These are phyloP conservation scores for Oxyura jamaicensis DNA, from an alignment of 2,113 vertebrate genomes.

Conservation along the genomic window DNA sequence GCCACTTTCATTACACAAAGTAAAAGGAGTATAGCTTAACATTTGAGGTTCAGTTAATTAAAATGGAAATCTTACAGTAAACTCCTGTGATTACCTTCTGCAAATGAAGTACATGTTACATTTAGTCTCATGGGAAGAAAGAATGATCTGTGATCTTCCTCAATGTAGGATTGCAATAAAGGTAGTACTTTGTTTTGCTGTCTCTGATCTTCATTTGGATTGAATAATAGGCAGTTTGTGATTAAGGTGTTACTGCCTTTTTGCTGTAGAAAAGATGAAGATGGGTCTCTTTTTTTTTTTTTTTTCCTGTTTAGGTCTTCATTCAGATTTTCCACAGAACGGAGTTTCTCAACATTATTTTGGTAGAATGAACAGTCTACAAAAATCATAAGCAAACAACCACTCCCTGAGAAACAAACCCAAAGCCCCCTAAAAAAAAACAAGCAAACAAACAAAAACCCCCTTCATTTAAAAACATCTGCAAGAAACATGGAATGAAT, in stretches of 20 bases:
- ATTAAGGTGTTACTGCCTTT: not conserved
- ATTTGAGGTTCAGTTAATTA: not conserved
- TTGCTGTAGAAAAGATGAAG: not conserved
- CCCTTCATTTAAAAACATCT: slow-evolving; percentile 11
- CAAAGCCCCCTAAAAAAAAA: not conserved
- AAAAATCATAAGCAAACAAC: not conserved
- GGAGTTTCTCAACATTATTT: not conserved
- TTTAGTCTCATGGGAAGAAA: not conserved
- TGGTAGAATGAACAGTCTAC: not conserved
- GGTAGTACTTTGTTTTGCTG: not conserved
- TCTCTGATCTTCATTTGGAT: not conserved
- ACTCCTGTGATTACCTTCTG: not conserved
- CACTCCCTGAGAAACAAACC: not conserved
- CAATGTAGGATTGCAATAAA: not conserved
- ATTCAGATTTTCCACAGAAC: not conserved
- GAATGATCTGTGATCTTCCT: not conserved
- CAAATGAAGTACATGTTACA: not conserved
- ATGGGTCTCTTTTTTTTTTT: not conserved
- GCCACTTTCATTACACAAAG: not conserved
- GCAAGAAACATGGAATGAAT: slow-evolving; percentile 24
- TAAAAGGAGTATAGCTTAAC: not conserved
- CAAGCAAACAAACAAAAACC: not conserved
- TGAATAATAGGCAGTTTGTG: not conserved
- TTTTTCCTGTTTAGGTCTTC: not conserved
- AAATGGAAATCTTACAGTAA: not conserved